Evolutionary conservation across 2,888 invertebrate genomes (phyloP), one percentile per base, ranked within the genome.

Genomic region (Phengaris arion): DNA sequence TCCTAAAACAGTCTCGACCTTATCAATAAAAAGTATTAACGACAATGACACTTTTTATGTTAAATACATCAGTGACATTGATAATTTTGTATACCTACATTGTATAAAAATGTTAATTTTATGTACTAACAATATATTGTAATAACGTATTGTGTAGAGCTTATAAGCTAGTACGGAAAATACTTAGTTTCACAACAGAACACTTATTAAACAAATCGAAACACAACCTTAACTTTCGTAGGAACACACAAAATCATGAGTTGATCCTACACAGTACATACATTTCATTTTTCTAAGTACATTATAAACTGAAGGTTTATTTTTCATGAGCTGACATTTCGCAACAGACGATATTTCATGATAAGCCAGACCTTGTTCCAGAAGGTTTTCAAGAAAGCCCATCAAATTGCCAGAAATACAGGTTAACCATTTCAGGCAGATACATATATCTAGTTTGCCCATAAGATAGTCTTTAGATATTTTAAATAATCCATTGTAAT

Each of bases 181-280:
- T 45, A 45, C 12, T 64, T 45, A 64, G 64, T 35, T 64, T 64
- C 22, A 52, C 48, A 70, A 15, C 15, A 15, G n/a, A 70, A 70
- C 69, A 69, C 22, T 51, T 6, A 51, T 70, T 70, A 70, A 70
- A 70, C 51, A 69, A 69, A 48, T 70, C 15, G 48, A 22, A 51
- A 70, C 70, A 70, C 70, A 70, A 70, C 70, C 70, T 15, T 64
- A 35, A 45, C 35, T 13, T 64, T 64, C 45, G 35, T 64, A 64
- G 64, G 64, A 64, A 64, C 64, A 64, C 35, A 64, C 13, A 13
- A 45, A 64, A 64, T 13, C 35, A 64, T 45, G 6, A 12, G 35
- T 64, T 64, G 35, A 45, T 70, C 70, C 15, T 70, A 51, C 9
- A 9, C 51, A 51, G 51, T 6, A 51, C 51, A 15, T 51, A 0